Percentiles rank a stretch among this genome's conserved stretches.
Conservation (phyloP, 2,888 invertebrate species). For the Oligia latruncula region DNA sequence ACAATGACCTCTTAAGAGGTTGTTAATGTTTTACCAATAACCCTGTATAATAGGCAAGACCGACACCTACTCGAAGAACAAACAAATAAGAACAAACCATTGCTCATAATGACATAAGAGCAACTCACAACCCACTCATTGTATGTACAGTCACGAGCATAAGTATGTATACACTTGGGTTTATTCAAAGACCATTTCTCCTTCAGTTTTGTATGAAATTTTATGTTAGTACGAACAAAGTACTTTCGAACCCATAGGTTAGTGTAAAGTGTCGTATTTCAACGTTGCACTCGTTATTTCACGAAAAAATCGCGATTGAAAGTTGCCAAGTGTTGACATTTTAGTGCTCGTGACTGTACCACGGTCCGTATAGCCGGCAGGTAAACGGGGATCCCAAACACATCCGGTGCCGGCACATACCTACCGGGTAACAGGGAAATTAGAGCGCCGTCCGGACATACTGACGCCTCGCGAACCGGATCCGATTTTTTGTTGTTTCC, state of each 20-base stretch:
- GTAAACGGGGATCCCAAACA: conserved; percentile 56
- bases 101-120: conserved; percentile 4
- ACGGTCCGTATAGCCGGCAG: conserved; percentile 47
- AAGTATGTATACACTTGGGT: too few relatives aligned
- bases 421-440: conserved; percentile 74
- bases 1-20: too few relatives aligned
- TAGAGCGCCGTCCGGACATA: conserved; percentile 67
- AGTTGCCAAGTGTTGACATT: too few relatives aligned
- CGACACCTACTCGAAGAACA: background rate
- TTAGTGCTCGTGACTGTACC: background rate
- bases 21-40: too few relatives aligned
- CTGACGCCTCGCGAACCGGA: conserved; percentile 46
- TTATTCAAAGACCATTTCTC: too few relatives aligned
- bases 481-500: conserved; percentile 54
- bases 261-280: too few relatives aligned
- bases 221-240: too few relatives aligned
- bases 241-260: too few relatives aligned
- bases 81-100: background rate
- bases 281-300: too few relatives aligned
- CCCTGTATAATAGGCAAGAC: background rate
- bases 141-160: conserved; percentile 15
- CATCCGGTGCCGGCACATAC: conserved; percentile 64
- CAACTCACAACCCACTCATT: conserved; percentile 36
- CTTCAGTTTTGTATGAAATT: too few relatives aligned
- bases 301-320: too few relatives aligned